Base-by-base conservation (phyloP, 2,888 invertebrate genomes). In the Hirtodrosophila duncani region DNA sequence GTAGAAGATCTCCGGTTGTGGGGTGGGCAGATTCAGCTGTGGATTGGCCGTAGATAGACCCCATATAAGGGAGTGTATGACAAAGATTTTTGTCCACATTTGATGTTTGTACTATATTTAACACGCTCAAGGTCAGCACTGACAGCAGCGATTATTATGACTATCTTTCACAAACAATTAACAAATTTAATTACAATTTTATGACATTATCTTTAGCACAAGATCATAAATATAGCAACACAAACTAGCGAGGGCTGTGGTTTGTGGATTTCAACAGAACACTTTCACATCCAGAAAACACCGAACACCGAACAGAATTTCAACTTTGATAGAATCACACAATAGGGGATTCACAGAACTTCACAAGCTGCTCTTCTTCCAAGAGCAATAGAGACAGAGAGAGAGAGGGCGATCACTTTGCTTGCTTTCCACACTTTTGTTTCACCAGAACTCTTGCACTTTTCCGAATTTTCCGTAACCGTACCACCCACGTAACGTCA, bases 21-120 rank as follows among this genome's bases (percentile, higher is more conserved):
- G 70, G 5, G 68, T 90, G 1, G 91, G 90, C 31, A 91, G 72
- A 69, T 90, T 90, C 33, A 91, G 79, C 67, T 91, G 91, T 2
- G 87, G 83, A 48, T 45, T 66, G 11, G 71, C 71, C 30, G 11
- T 11, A 17, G 5, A 41, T 6, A 50, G 26, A 37, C 46, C 43
- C 26, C 61, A 46, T 16, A 60, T 26, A 9, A 36, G 21, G 27
- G 33, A 31, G 41, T 31, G 50, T 30, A 55, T 34, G 38, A 64
- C 26, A 41, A 58, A 41, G 9, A 39, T 26, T n/a, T n/a, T n/a
- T n/a, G n/a, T n/a, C 65, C 63, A 48, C 72, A 65, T 43, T 29
- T 56, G n/a, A 17, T 16, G 41, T 56, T 44, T 71, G 63, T 66
- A 69, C 78, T 67, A 50, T 70, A 63, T 58, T 71, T 63, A 52